Percentiles rank a stretch among this genome's conserved stretches.
Conservation (phyloP, 2,797 vertebrate genomes). For the Myiothlypis chrysogaster region DNA sequence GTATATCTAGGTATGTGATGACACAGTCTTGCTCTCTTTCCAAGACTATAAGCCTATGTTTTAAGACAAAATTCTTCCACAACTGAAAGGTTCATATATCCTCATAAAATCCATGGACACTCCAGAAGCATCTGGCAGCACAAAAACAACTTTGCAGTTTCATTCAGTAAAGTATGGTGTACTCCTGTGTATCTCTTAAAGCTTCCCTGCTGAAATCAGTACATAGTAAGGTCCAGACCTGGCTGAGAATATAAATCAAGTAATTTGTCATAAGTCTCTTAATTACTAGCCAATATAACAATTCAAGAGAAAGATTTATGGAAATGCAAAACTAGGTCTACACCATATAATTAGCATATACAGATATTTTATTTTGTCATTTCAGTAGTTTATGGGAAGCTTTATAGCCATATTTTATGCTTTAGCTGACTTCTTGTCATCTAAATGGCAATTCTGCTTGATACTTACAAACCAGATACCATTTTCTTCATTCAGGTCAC, state of each 20-base stretch:
- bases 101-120: neutral
- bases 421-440: neutral
- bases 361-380: neutral
- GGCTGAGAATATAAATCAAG: neutral
- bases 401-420: neutral
- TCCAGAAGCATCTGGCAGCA: neutral
- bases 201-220: neutral
- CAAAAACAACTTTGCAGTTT: neutral
- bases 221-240: neutral
- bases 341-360: conserved; percentile 1
- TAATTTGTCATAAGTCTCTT: conserved; percentile 6
- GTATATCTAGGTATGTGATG: neutral
- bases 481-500: neutral
- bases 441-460: neutral
- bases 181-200: neutral
- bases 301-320: neutral
- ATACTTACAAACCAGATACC: neutral
- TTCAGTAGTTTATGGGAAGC: neutral
- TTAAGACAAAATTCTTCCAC: neutral
- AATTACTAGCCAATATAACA: conserved; percentile 1
- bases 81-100: neutral
- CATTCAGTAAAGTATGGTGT: neutral
- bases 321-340: conserved; percentile 19
- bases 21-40: neutral
- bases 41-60: neutral